Percentiles rank a stretch among this genome's conserved stretches.
Conservation (phyloP, 2,113 vertebrate species). For the Ictalurus punctatus region DNA sequence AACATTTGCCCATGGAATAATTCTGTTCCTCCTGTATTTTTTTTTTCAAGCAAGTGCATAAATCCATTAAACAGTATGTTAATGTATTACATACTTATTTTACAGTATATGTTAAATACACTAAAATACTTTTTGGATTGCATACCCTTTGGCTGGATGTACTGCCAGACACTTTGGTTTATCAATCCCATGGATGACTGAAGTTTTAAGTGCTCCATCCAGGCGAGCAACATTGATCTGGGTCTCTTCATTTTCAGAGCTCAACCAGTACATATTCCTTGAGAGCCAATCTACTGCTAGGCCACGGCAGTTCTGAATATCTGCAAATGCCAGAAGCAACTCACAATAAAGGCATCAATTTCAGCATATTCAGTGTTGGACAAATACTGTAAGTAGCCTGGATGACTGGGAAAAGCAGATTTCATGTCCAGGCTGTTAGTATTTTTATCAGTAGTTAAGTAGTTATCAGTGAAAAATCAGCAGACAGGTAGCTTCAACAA, state of each 20-base stretch:
- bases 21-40: neutral
- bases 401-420: neutral
- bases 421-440: neutral
- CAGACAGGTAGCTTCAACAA: neutral
- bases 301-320: conserved; percentile 91
- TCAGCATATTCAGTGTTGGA: neutral
- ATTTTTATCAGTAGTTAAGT: neutral
- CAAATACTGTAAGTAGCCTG: neutral
- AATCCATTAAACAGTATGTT: neutral
- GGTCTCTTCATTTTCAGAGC: conserved; percentile 96
- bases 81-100: neutral
- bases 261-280: conserved; percentile 98
- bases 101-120: neutral
- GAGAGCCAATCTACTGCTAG: conserved; percentile 97
- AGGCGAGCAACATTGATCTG: conserved; percentile 96
- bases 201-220: conserved; percentile 96
- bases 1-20: neutral
- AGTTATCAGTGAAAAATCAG: too few relatives aligned
- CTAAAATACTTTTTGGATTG: conserved; percentile 60
- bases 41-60: neutral
- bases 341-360: conserved; percentile 20
- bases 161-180: conserved; percentile 92
- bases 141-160: conserved; percentile 96
- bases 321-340: conserved; percentile 70
- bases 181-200: conserved; percentile 96